Percentiles rank a stretch among this genome's conserved stretches.
phyloP scores from a whole-genome alignment of 2,888 invertebrate species.

The Anoplius nigerrimus region DNA sequence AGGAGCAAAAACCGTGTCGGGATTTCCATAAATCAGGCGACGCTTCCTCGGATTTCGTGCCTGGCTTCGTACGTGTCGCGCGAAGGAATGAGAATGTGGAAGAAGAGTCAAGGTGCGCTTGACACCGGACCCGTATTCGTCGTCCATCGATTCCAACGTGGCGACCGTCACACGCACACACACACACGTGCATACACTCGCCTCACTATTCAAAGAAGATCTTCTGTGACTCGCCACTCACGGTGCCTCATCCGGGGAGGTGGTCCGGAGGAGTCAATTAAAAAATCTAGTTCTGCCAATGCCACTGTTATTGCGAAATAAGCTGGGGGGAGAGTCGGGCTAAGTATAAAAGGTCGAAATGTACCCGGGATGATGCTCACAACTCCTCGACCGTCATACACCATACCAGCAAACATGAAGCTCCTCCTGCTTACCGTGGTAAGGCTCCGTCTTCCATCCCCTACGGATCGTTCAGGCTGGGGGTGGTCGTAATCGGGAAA shows the following conservation, averaged over 20 bases:
- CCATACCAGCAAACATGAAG: constrained; percentile 65
- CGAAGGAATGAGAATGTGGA: background rate
- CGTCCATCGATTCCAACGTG: background rate
- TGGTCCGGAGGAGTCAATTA: constrained; percentile 57
- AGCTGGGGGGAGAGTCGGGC: constrained; percentile 61
- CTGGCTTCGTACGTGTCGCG: background rate
- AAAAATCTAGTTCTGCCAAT: constrained; percentile 73
- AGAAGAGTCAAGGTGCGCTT: background rate
- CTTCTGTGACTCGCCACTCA: constrained; percentile 8
- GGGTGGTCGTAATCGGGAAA: too few species aligned
- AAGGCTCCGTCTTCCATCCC: constrained; percentile 48
- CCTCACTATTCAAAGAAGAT: constrained; percentile 23
- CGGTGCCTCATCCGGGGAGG: constrained; percentile 11
- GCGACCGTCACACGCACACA: background rate
- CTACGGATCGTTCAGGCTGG: background rate
- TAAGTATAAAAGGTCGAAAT: constrained; percentile 72
- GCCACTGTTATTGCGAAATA: constrained; percentile 69
- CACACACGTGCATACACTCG: background rate
- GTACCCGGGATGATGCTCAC: constrained; percentile 55
- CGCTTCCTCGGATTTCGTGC: constrained; percentile 21
- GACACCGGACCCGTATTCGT: background rate
- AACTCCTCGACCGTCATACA: constrained; percentile 61
- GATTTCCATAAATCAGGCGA: constrained; percentile 47
- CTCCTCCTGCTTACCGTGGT: constrained; percentile 69
- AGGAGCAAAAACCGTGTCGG: background rate